These are phyloP conservation scores for Garra rufa DNA, from an alignment of 2,113 vertebrate genomes.

Conservation along the genomic window DNA sequence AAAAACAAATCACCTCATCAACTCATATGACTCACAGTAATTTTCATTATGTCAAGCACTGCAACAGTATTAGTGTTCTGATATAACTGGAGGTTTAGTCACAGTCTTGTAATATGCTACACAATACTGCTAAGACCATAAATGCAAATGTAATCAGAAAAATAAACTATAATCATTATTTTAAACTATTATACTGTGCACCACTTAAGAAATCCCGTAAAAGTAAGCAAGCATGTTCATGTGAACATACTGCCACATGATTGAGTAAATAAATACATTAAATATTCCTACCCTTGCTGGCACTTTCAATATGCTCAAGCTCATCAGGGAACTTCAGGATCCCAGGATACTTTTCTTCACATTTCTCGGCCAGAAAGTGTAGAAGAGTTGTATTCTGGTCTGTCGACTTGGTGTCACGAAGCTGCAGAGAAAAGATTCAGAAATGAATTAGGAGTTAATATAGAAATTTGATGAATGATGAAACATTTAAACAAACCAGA, in stretches of 20 bases:
- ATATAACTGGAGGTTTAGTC: neutral
- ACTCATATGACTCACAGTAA: neutral
- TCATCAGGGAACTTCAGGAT: conserved; percentile 94
- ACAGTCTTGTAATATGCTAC: neutral
- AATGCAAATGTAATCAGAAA: neutral
- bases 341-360: conserved; percentile 84
- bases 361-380: conserved; percentile 92
- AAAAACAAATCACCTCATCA: neutral
- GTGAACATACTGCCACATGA: neutral
- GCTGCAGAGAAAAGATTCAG: conserved; percentile 70
- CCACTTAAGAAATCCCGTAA: neutral
- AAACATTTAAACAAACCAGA: neutral
- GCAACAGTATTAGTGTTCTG: neutral
- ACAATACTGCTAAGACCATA: neutral
- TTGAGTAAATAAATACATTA: neutral
- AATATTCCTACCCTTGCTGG: conserved; percentile 88
- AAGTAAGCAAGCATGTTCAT: neutral
- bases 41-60: conserved; percentile 4
- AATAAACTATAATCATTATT: neutral
- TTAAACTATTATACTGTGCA: neutral
- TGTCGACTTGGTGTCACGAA: conserved; percentile 93
- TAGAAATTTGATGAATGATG: neutral
- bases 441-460: conserved; percentile 5
- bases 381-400: conserved; percentile 90
- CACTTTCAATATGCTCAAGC: conserved; percentile 89